Percentiles rank a stretch among this genome's conserved stretches.
Conservation (phyloP, 2,113 vertebrate species). For the Odocoileus virginianus region DNA sequence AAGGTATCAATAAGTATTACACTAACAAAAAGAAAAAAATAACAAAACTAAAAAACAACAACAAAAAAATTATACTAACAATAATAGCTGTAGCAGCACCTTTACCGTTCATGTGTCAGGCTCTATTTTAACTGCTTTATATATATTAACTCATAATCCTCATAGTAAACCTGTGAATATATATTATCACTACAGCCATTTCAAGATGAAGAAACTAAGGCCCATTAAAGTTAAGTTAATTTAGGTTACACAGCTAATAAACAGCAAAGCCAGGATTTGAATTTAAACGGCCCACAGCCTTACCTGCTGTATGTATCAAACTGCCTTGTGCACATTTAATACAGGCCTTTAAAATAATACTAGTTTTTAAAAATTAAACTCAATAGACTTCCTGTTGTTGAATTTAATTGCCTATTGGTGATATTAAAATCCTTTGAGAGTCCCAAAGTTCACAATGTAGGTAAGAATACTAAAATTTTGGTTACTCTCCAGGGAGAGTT, state of each 20-base stretch:
- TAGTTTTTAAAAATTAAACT: neutral
- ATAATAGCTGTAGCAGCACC: neutral
- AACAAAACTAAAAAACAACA: neutral
- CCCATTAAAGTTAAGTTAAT: neutral
- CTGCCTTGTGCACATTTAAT: neutral
- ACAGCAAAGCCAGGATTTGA: neutral
- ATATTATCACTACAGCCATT: neutral
- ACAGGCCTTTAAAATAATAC: neutral
- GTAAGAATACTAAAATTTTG: neutral
- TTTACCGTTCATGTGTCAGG: neutral
- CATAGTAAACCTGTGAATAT: neutral
- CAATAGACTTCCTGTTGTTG: neutral
- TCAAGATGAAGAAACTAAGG: conserved; percentile 9
- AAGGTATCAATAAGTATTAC: neutral
- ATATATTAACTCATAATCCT: neutral
- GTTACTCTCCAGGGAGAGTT: neutral
- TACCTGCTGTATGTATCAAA: neutral
- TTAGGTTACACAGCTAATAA: neutral
- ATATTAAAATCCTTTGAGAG: conserved; percentile 1
- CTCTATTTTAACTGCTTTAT: neutral
- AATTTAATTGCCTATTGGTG: neutral
- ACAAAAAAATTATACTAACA: neutral
- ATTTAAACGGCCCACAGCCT: neutral
- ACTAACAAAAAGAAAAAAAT: neutral
- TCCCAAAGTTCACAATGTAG: neutral